Percentiles rank a stretch among this genome's conserved stretches.
These are phyloP conservation scores for Borostomias antarcticus DNA, from an alignment of 2,797 vertebrate species.

Conservation along the genomic window DNA sequence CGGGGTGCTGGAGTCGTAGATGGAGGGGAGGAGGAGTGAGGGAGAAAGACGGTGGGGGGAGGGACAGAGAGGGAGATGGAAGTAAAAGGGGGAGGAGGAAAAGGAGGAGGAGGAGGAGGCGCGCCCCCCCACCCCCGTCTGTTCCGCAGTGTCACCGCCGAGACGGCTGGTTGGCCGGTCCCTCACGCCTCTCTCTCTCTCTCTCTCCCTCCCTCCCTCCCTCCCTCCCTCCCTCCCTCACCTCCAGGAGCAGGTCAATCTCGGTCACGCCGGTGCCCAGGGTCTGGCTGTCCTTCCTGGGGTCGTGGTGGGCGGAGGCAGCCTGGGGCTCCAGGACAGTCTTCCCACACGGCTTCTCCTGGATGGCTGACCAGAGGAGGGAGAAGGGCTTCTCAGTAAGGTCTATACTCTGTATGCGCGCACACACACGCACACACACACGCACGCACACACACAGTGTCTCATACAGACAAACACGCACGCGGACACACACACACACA, in stretches of 20 bases:
- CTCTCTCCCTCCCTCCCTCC: background rate
- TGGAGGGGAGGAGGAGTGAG: background rate
- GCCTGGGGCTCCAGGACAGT: constrained; percentile 27
- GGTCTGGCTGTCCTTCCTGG: constrained; percentile 56
- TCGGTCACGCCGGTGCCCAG: constrained; percentile 69
- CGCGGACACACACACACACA: too few species aligned
- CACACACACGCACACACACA: background rate
- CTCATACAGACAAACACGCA: too few species aligned
- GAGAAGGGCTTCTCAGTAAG: background rate
- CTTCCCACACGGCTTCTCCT: constrained; percentile 74
- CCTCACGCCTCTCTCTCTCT: constrained; percentile 8
- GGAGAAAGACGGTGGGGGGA: too few species aligned
- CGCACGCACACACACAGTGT: background rate
- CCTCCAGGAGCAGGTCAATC: constrained; percentile 83
- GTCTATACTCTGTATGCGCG: background rate
- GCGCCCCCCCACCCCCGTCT: background rate
- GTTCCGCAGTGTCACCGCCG: background rate
- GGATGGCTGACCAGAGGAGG: constrained; percentile 71
- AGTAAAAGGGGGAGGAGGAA: background rate
- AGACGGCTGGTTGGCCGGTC: background rate
- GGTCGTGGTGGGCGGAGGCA: constrained; percentile 39
- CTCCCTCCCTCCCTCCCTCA: constrained; percentile 55
- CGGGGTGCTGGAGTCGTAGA: background rate
- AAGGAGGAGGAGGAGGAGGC: background rate
- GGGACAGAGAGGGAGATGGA: background rate